Evolutionary conservation across 1,140 invertebrate genomes (phyloP), one percentile per base, ranked within the genome.

Genomic region (Aphelenchoides fujianensis): DNA sequence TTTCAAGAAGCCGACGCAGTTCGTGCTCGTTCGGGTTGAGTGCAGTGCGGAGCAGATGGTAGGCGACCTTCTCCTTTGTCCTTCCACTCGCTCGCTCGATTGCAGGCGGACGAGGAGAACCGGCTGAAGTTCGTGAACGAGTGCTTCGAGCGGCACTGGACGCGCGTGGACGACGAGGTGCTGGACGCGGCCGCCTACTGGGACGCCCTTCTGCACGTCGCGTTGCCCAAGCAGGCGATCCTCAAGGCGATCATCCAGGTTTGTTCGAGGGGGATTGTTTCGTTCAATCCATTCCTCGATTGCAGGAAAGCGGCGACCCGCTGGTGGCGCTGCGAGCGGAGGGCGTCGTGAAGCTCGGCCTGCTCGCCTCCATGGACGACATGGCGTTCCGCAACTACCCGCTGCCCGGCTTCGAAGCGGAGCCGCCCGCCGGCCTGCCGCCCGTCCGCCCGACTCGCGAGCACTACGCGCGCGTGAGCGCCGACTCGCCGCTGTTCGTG

Each of bases 401-500:
- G 31, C 16, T 66, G 16, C 32, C 16, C 16, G 63, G 63, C n/a
- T 66, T 66, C 53, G 55, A 59, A 59, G 16, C 16, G 1, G 63
- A 66, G 12, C 23, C 37, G 1, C 16, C 31, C 3, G 63, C n/a
- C 1, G 63, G 63, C 16, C 12, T 66, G 16, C 36, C 63, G 16
- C 36, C 63, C 27, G 31, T 69, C 23, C 16, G n/a, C 16, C 12
- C 57, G 9, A 67, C 67, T 1, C n/a, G 30, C 34, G 67, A 64
- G 1, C 27, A 19, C 16, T 69, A 69, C 30, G 59, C 59, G 12
- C 16, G 23, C 23, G 59, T 69, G 19, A 69, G 16, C 3, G 32
- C 64, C 27, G 30, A 69, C 30, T 67, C 57, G 57, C 67, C 67
- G 16, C 34, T 69, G 23, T 69, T 69, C 69, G 67, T 69, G 12